Evolutionary conservation across 1,140 invertebrate species (phyloP).

Genomic region (Lerema accius): DNA sequence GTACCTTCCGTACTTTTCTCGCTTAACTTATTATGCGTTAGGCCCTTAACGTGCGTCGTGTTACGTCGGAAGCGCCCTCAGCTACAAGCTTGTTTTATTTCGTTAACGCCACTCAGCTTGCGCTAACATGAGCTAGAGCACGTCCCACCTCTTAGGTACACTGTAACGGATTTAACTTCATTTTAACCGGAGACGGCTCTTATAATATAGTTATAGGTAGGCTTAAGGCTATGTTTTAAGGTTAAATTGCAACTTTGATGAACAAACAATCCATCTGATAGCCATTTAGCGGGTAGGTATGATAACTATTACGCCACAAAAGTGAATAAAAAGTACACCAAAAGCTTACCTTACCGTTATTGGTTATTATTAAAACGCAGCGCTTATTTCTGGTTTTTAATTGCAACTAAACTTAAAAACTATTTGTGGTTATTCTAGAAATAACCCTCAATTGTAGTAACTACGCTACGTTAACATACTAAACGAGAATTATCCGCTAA

Average conservation of each 20-base stretch:
- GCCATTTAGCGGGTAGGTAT: no score
- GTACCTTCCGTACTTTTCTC: no score
- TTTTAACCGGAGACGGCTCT: background rate
- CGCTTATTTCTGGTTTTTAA: no score
- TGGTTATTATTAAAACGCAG: no score
- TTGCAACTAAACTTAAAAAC: background rate
- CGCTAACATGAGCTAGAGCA: constrained; percentile 7
- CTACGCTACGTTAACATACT: background rate
- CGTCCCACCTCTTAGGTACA: constrained; percentile 6
- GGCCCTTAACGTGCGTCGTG: background rate
- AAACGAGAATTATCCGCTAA: background rate
- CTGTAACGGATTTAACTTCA: background rate
- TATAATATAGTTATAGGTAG: no score
- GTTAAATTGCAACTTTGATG: no score
- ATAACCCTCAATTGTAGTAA: background rate
- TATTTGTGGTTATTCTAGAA: background rate
- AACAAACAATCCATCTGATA: no score
- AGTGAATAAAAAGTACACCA: no score
- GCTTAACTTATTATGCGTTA: background rate
- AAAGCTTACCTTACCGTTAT: no score
- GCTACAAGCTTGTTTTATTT: constrained; percentile 3
- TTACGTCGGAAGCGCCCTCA: background rate
- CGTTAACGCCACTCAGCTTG: constrained; percentile 14
- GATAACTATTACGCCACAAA: no score
- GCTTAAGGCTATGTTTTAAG: no score